A percentile compares a stretch with the other conserved stretches of the same genome.
phyloP scores from a whole-genome alignment of 2,797 vertebrate genomes.

The Strix occidentalis region DNA sequence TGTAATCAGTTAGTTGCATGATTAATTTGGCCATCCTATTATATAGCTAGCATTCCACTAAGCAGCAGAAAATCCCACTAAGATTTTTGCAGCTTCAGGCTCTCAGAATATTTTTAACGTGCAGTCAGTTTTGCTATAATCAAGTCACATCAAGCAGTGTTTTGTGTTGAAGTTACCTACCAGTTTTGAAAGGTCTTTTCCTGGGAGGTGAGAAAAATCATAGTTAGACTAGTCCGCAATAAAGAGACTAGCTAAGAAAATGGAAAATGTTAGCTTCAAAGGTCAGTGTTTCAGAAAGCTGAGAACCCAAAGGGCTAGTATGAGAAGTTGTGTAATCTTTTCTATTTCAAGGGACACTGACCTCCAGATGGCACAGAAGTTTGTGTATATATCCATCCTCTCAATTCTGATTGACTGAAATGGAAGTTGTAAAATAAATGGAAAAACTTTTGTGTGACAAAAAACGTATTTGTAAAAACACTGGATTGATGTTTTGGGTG shows the following conservation, averaged over 20 bases:
- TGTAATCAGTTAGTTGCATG: not conserved
- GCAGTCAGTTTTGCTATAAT: not conserved
- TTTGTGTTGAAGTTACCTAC: not conserved
- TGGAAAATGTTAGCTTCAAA: constrained; percentile 4
- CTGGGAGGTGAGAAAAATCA: not conserved
- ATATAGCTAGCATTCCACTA: not conserved
- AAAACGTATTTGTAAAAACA: not conserved
- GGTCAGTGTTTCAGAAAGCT: not conserved
- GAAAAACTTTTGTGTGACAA: not conserved
- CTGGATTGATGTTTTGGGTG: not conserved
- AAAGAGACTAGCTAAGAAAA: not conserved
- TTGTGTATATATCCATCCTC: not conserved
- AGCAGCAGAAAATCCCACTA: not conserved
- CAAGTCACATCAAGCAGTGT: not conserved
- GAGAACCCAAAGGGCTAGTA: not conserved
- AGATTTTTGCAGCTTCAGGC: not conserved
- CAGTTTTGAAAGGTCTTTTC: not conserved
- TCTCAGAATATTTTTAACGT: not conserved
- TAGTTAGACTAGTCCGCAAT: not conserved
- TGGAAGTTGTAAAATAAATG: not conserved
- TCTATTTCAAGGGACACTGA: not conserved
- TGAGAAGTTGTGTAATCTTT: not conserved
- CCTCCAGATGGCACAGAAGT: not conserved
- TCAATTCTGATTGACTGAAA: not conserved
- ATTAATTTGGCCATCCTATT: not conserved